These are phyloP conservation scores for Drosophila recens DNA, from an alignment of 2,888 invertebrate species.

Conservation along the genomic window DNA sequence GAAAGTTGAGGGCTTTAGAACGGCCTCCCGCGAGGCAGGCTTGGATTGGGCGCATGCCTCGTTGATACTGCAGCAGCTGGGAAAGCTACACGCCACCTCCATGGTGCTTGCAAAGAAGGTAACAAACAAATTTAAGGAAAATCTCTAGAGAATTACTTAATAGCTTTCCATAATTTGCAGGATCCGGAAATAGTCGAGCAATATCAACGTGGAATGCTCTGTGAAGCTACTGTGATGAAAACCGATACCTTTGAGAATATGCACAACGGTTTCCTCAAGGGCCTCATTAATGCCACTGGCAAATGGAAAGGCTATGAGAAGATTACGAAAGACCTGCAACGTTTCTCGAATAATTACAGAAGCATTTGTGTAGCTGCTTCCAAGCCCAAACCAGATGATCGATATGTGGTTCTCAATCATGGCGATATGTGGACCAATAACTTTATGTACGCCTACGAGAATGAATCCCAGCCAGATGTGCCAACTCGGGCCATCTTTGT, in stretches of 20 bases:
- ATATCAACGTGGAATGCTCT: slow-evolving; percentile 66
- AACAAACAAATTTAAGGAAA: background rate
- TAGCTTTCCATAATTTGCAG: slow-evolving; percentile 17
- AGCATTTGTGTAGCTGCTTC: slow-evolving; percentile 48
- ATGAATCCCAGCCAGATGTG: slow-evolving; percentile 45
- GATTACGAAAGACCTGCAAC: slow-evolving; percentile 80
- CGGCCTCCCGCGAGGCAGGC: slow-evolving; percentile 86
- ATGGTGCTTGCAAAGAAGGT: slow-evolving; percentile 86
- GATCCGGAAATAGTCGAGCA: slow-evolving; percentile 63
- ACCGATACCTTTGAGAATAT: slow-evolving; percentile 65
- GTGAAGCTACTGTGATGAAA: slow-evolving; percentile 53
- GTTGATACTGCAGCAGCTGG: slow-evolving; percentile 86
- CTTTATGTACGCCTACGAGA: slow-evolving; percentile 85
- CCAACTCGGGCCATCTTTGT: slow-evolving; percentile 83
- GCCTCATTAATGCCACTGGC: slow-evolving; percentile 76
- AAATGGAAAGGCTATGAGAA: slow-evolving; percentile 85
- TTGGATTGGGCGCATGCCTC: slow-evolving; percentile 86
- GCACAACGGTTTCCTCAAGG: slow-evolving; percentile 66
- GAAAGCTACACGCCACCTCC: slow-evolving; percentile 86
- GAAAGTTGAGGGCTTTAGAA: slow-evolving; percentile 85
- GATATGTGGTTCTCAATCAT: slow-evolving; percentile 85
- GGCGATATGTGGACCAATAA: slow-evolving; percentile 87
- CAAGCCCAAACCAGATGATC: slow-evolving; percentile 63
- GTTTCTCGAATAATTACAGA: slow-evolving; percentile 62
- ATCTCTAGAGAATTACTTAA: background rate